Conservation (phyloP, 2,888 invertebrate species). For the Tenthredo notha region DNA sequence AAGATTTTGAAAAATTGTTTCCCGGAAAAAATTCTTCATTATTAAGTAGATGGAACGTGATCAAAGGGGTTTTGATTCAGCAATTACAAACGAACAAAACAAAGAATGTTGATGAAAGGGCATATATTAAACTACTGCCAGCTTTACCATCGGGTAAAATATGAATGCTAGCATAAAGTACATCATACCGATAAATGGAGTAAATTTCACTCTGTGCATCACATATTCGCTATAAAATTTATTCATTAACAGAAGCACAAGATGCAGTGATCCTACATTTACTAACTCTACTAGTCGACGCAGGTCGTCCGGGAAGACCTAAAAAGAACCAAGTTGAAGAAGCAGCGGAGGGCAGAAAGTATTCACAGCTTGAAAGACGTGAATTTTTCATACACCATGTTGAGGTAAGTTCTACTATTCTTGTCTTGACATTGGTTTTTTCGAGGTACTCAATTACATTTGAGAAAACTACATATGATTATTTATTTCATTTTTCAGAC, state of each 20-base stretch:
- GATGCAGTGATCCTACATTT: constrained; percentile 12
- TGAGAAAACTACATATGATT: not conserved
- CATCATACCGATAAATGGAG: not conserved
- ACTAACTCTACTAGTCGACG: not conserved
- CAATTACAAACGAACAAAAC: not conserved
- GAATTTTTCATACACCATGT: constrained; percentile 23
- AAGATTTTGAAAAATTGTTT: not conserved
- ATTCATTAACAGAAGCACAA: constrained; percentile 13
- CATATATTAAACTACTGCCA: constrained; percentile 1
- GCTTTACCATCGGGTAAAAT: not conserved
- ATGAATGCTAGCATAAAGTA: not conserved
- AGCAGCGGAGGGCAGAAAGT: not conserved
- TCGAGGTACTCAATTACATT: not conserved
- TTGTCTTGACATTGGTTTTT: not conserved
- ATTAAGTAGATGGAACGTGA: not conserved
- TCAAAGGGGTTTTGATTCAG: not conserved
- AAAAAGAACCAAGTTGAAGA: not conserved
- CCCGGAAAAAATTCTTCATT: not conserved
- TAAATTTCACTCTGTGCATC: not conserved
- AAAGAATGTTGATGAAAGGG: not conserved
- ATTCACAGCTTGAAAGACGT: not conserved
- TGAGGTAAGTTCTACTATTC: not conserved
- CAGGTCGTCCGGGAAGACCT: not conserved
- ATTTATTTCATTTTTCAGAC: not conserved
- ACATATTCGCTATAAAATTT: no score